Conservation (phyloP, 2,113 vertebrate genomes). For the Chionomys nivalis region DNA sequence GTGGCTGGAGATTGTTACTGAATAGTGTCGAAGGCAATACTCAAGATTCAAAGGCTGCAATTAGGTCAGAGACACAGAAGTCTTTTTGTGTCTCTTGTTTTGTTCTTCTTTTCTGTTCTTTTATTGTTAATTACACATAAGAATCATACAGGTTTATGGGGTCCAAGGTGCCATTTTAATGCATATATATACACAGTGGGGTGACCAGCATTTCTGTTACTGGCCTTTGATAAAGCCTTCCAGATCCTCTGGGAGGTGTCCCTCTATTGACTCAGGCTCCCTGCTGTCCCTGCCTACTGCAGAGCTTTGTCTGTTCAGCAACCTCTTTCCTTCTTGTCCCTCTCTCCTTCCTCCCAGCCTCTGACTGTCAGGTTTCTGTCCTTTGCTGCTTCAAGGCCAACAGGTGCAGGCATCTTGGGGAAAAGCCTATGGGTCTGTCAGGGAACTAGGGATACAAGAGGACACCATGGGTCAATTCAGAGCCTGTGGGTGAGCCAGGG, state of each 20-base stretch:
- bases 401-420: background rate
- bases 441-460: background rate
- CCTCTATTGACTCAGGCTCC: no score
- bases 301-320: background rate
- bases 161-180: background rate
- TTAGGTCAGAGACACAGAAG: background rate
- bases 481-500: background rate
- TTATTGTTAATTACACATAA: background rate
- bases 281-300: background rate
- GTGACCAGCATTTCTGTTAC: background rate
- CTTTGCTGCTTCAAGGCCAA: background rate
- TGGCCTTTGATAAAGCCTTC: background rate
- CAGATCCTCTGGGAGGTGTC: background rate
- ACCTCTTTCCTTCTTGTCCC: no score
- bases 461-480: background rate
- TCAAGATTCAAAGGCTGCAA: background rate
- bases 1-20: background rate
- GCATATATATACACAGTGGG: background rate
- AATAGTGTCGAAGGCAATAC: background rate
- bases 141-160: background rate
- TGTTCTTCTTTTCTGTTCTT: background rate
- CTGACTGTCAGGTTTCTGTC: background rate
- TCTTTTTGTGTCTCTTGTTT: background rate
- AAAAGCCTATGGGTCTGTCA: accelerated
- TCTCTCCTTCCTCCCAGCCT: no score